Evolutionary conservation across 2,797 vertebrate genomes (phyloP).

Genomic region (Coendou prehensilis): DNA sequence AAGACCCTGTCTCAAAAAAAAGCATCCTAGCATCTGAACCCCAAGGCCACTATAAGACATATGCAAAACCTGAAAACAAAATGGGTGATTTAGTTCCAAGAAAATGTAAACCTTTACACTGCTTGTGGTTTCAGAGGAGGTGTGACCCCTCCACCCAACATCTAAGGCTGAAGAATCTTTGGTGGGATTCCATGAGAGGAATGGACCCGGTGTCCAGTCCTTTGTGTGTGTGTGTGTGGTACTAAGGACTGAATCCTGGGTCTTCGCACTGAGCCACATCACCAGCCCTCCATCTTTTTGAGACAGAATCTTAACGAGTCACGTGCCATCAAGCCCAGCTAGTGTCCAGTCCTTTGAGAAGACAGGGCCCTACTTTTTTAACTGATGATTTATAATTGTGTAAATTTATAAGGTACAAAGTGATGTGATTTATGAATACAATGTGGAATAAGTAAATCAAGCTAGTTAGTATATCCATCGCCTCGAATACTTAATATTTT

Average conservation of each 20-base stretch:
- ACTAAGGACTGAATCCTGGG: background rate
- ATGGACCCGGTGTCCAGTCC: no score
- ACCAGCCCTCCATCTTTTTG: no score
- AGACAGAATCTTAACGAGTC: background rate
- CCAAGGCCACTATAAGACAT: background rate
- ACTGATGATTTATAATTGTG: background rate
- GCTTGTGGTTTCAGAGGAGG: constrained; percentile 12
- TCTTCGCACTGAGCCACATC: background rate
- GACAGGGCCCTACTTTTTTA: background rate
- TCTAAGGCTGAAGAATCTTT: background rate
- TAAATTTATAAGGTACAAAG: background rate
- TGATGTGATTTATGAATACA: background rate
- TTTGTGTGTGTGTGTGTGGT: background rate
- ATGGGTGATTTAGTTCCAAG: background rate
- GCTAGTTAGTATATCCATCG: background rate
- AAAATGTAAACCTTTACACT: background rate
- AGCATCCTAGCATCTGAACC: background rate
- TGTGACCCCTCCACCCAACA: background rate
- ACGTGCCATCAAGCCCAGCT: background rate
- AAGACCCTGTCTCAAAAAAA: no score
- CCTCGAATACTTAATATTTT: background rate
- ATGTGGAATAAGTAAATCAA: background rate
- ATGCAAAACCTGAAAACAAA: background rate
- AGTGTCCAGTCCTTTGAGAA: background rate
- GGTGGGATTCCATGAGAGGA: background rate